These are phyloP conservation scores for Seriola aureovittata DNA, from an alignment of 2,113 vertebrate genomes.

Conservation along the genomic window DNA sequence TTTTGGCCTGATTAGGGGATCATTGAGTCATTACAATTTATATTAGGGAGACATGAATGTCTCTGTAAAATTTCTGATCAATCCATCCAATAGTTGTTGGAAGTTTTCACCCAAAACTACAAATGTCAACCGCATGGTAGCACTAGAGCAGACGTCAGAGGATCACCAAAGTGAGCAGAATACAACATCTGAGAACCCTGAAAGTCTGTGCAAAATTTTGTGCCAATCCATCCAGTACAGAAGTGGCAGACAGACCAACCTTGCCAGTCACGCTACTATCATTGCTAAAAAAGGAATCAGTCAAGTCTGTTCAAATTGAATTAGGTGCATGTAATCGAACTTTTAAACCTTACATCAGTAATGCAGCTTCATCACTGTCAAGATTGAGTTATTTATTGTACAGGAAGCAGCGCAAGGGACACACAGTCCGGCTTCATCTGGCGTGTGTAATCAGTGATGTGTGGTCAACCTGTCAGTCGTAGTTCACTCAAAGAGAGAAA, in stretches of 20 bases:
- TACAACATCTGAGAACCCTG: not conserved
- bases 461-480: constrained; percentile 42
- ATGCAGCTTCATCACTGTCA: constrained; percentile 22
- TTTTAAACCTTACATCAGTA: constrained; percentile 20
- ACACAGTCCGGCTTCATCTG: constrained; percentile 2
- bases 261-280: not conserved
- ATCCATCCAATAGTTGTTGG: too few relatives aligned
- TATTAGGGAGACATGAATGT: not conserved
- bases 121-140: not conserved
- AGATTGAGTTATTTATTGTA: constrained; percentile 33
- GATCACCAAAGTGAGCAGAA: not conserved
- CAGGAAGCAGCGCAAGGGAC: constrained; percentile 28
- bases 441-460: constrained; percentile 29
- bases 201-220: not conserved
- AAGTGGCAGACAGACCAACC: not conserved
- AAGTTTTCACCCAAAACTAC: not conserved
- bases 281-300: not conserved
- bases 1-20: not conserved
- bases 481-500: not conserved
- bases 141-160: not conserved
- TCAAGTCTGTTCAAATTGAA: not conserved
- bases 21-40: not conserved
- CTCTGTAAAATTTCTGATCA: not conserved
- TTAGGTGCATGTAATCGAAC: constrained; percentile 11
- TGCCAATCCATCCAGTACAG: not conserved